Percentiles rank a stretch among this genome's conserved stretches.
phyloP scores from a whole-genome alignment of 2,888 invertebrate species.

The Cryptophagus acutangulus region DNA sequence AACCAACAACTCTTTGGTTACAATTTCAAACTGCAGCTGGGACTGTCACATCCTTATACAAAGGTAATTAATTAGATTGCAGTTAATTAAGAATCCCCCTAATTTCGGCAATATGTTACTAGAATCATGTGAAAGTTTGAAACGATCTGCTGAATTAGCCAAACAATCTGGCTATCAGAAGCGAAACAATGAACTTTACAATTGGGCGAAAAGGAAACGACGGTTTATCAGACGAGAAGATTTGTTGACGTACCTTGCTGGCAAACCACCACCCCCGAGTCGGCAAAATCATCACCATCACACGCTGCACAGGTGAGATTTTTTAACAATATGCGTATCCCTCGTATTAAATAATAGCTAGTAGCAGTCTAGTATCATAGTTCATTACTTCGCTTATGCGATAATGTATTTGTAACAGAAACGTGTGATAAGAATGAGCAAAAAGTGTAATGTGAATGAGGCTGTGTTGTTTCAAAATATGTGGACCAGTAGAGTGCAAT shows the following conservation, averaged over 20 bases:
- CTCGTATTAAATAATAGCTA: no score
- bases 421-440: no score
- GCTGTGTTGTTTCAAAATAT: no score
- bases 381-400: no score
- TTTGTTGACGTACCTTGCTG: slow-evolving; percentile 69
- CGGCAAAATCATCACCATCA: slow-evolving; percentile 48
- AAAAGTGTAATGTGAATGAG: no score
- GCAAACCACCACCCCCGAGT: slow-evolving; percentile 60
- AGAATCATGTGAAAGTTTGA: slow-evolving; percentile 70
- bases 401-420: no score
- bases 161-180: slow-evolving; percentile 68
- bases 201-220: slow-evolving; percentile 71
- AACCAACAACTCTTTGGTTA: slow-evolving; percentile 65
- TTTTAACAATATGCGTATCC: no score
- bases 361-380: no score
- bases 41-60: slow-evolving; percentile 70
- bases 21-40: slow-evolving; percentile 78
- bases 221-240: slow-evolving; percentile 69
- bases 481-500: no score
- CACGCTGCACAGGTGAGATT: no score
- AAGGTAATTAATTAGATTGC: slow-evolving; percentile 54
- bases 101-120: slow-evolving; percentile 15
- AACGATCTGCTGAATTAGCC: slow-evolving; percentile 64
- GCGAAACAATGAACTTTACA: slow-evolving; percentile 67
- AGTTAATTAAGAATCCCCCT: neutral